Evolutionary conservation across 2,888 invertebrate species (phyloP).

Genomic region (Operophtera brumata): DNA sequence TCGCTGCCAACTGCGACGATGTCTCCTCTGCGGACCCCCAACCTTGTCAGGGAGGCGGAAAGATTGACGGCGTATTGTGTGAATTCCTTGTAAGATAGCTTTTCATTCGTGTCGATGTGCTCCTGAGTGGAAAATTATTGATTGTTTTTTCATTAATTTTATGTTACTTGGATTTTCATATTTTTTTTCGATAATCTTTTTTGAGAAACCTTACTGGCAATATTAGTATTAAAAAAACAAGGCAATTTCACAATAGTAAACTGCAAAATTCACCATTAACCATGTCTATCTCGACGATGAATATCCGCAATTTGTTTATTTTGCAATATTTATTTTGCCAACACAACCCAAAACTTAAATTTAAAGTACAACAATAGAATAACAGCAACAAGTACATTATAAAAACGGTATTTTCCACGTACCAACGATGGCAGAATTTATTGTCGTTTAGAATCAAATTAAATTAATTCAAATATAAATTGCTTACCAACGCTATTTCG

Average conservation of each 20-base stretch:
- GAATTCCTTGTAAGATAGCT: conserved; percentile 74
- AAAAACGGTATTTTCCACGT: too few species aligned
- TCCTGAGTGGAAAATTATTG: conserved; percentile 60
- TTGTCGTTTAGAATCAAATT: not conserved
- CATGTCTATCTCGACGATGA: too few species aligned
- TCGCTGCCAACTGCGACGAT: conserved; percentile 81
- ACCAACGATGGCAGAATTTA: not conserved
- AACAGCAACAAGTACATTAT: too few species aligned
- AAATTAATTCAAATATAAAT: not conserved
- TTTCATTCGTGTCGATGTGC: conserved; percentile 75
- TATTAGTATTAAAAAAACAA: too few species aligned
- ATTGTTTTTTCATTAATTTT: conserved; percentile 3
- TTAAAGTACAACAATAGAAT: too few species aligned
- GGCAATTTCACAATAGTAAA: too few species aligned
- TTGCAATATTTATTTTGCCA: too few species aligned
- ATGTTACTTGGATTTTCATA: not conserved
- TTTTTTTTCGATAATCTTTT: too few species aligned
- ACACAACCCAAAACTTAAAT: too few species aligned
- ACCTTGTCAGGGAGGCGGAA: conserved; percentile 69
- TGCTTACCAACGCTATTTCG: conserved; percentile 57
- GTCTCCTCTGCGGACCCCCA: conserved; percentile 76
- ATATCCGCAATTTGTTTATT: too few species aligned
- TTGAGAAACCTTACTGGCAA: too few species aligned
- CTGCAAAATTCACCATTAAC: too few species aligned
- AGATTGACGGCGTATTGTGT: conserved; percentile 76